Percentiles rank a stretch among this genome's conserved stretches.
phyloP scores from a whole-genome alignment of 2,888 invertebrate genomes.

The Sarcophaga rosellei region DNA sequence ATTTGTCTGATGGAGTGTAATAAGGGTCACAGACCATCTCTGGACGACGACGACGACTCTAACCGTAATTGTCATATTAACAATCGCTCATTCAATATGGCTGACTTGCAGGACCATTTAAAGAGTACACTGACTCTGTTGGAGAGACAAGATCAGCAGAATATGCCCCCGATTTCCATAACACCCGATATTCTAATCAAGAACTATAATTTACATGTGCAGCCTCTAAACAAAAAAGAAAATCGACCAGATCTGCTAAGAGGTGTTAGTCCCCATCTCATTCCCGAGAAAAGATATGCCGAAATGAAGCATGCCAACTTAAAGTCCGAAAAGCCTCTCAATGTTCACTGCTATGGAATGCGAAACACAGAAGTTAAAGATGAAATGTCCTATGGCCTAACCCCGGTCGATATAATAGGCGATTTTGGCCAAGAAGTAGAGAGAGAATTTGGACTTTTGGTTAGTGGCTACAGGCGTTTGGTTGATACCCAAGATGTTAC shows the following conservation, averaged over 20 bases:
- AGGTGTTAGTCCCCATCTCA: conserved; percentile 73
- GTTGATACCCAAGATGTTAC: conserved; percentile 58
- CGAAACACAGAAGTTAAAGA: conserved; percentile 68
- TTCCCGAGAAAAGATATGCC: conserved; percentile 48
- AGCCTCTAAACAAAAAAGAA: conserved; percentile 67
- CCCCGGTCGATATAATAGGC: conserved; percentile 79
- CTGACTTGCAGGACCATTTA: conserved; percentile 64
- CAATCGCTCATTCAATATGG: conserved; percentile 49
- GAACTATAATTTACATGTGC: conserved; percentile 70
- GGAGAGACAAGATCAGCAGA: conserved; percentile 58
- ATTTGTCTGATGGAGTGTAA: conserved; percentile 43
- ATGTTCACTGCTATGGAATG: conserved; percentile 48
- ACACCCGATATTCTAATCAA: conserved; percentile 78
- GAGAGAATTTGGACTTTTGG: conserved; percentile 78
- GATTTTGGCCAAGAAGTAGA: conserved; percentile 79
- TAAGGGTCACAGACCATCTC: conserved; percentile 40
- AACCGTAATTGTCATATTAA: conserved; percentile 63
- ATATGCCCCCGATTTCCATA: conserved; percentile 67
- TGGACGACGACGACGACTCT: conserved; percentile 60
- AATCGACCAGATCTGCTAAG: conserved; percentile 77
- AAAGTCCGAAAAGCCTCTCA: conserved; percentile 40
- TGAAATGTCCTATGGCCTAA: conserved; percentile 73
- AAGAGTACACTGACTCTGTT: conserved; percentile 59
- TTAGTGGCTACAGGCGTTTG: conserved; percentile 76
- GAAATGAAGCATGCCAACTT: conserved; percentile 36